Conservation (phyloP, 2,113 vertebrate genomes). For the Emydura subglobosa region DNA sequence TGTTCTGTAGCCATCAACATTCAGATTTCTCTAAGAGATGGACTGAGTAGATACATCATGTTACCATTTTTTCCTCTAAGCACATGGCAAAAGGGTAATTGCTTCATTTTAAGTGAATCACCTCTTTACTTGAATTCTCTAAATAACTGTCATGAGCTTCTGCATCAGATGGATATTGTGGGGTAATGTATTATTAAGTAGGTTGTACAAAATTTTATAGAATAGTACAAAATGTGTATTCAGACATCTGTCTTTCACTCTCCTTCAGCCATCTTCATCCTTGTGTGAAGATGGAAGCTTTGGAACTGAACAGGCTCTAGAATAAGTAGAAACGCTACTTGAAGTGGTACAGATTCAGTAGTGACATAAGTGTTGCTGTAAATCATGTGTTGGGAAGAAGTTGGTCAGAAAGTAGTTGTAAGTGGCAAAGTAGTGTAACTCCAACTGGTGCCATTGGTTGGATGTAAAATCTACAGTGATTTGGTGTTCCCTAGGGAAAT, state of each 20-base stretch:
- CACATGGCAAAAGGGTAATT: background rate
- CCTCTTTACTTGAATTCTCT: background rate
- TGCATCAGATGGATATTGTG: fast-evolving
- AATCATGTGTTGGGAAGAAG: background rate
- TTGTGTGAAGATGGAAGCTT: background rate
- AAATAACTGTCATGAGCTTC: background rate
- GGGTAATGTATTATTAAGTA: fast-evolving
- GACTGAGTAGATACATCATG: background rate
- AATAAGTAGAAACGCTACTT: fast-evolving
- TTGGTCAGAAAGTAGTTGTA: background rate
- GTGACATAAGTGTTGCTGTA: background rate
- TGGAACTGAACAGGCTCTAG: background rate
- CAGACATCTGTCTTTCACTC: background rate
- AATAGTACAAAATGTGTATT: background rate
- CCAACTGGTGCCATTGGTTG: background rate
- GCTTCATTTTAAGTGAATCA: background rate
- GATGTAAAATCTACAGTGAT: background rate
- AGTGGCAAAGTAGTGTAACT: background rate
- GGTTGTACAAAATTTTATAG: background rate
- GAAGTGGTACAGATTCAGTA: background rate
- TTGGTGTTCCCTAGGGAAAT: background rate
- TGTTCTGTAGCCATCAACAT: background rate
- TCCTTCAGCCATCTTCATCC: fast-evolving
- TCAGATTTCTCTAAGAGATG: background rate
- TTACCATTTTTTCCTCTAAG: background rate